These are phyloP conservation scores for Charina bottae DNA, from an alignment of 2,113 vertebrate species.

Conservation along the genomic window DNA sequence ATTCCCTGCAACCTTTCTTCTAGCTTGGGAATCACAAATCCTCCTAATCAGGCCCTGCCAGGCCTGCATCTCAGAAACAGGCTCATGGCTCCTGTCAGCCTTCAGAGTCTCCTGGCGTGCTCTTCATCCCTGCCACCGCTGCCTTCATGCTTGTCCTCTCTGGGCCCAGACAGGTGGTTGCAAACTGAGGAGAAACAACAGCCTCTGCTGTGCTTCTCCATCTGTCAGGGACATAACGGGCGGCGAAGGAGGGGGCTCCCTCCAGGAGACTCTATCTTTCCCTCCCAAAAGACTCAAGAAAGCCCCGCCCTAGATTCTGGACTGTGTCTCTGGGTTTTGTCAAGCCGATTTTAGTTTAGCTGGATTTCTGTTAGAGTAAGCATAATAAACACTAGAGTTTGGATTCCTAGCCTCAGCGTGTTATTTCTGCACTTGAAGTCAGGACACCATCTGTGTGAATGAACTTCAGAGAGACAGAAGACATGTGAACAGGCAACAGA, in stretches of 20 bases:
- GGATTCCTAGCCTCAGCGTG: no score
- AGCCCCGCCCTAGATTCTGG: no score
- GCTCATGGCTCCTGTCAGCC: background rate
- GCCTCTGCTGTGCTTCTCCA: background rate
- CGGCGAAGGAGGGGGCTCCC: no score
- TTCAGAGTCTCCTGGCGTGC: background rate
- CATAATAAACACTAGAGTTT: no score
- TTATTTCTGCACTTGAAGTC: no score
- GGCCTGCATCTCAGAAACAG: background rate
- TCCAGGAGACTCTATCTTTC: no score
- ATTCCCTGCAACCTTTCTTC: background rate
- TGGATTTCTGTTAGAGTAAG: no score
- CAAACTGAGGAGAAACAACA: background rate
- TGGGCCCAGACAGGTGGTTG: background rate
- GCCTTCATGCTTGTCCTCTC: background rate
- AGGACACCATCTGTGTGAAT: background rate
- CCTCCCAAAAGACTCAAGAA: no score
- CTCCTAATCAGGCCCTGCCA: background rate
- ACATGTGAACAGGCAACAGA: background rate
- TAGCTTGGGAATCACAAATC: background rate
- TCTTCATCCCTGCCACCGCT: background rate
- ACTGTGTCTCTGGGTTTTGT: no score
- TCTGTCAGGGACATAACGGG: no score
- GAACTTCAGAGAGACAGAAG: background rate
- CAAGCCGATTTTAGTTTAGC: no score